Conservation (phyloP, 2,113 vertebrate species). For the Bucco capensis region DNA sequence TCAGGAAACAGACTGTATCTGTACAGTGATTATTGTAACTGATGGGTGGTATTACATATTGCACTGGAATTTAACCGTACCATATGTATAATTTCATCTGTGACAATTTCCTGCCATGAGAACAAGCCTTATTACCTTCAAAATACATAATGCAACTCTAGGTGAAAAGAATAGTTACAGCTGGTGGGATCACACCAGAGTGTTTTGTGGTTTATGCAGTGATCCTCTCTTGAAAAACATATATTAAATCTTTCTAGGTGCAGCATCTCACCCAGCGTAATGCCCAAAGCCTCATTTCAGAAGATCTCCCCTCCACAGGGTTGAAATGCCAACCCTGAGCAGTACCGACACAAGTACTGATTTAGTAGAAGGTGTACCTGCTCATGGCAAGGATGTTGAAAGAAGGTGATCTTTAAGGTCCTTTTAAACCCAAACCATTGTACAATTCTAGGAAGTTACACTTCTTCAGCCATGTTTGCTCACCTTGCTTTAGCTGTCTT, state of each 20-base stretch:
- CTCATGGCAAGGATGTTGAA: not conserved
- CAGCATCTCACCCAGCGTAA: not conserved
- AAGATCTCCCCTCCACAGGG: not conserved
- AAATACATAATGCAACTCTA: rapidly evolving
- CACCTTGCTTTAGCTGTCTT: not conserved
- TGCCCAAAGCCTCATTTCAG: not conserved
- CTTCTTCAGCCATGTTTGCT: rapidly evolving
- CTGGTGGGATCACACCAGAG: not conserved
- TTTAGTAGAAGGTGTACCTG: not conserved
- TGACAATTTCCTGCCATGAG: not conserved
- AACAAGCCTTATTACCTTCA: not conserved
- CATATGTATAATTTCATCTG: not conserved
- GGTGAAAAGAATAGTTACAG: not conserved
- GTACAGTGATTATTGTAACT: not conserved
- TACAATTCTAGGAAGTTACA: not conserved
- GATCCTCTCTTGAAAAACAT: not conserved
- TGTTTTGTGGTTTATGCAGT: not conserved
- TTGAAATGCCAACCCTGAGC: not conserved
- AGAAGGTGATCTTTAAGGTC: not conserved
- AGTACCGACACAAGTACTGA: not conserved
- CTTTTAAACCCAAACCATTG: not conserved
- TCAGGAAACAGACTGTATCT: slow-evolving; percentile 17
- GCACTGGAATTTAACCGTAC: not conserved
- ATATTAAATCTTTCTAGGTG: not conserved
- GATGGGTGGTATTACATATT: not conserved